A percentile compares a stretch with the other conserved stretches of the same genome.
Evolutionary conservation across 2,888 invertebrate genomes (phyloP).

Genomic region (Beris morrisii): DNA sequence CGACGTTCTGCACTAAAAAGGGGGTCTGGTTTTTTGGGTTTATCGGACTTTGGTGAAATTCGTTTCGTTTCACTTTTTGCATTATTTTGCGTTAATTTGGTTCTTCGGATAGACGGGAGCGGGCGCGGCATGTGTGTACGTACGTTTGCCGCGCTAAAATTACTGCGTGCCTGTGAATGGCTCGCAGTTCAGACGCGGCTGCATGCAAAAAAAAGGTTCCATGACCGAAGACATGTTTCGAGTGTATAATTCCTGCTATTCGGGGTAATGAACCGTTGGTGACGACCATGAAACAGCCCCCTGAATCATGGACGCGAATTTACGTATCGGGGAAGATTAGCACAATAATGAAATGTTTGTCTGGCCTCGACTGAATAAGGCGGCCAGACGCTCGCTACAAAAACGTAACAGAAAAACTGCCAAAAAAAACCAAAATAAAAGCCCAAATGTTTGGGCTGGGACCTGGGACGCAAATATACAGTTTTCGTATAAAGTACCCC

Average conservation of each 20-base stretch:
- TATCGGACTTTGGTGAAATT: constrained; percentile 24
- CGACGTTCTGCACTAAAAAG: constrained; percentile 13
- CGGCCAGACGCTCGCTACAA: constrained; percentile 3
- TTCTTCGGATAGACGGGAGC: background rate
- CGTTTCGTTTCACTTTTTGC: constrained; percentile 20
- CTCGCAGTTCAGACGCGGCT: too few relatives aligned
- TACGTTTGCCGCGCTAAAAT: background rate
- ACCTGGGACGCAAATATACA: too few relatives aligned
- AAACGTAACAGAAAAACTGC: too few relatives aligned
- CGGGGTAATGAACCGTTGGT: constrained; percentile 11
- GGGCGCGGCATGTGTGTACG: background rate
- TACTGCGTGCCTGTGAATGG: constrained; percentile 5
- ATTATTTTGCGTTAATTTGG: constrained; percentile 7
- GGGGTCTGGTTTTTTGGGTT: constrained; percentile 12
- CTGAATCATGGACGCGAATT: constrained; percentile 7
- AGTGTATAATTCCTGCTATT: background rate
- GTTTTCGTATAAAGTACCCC: too few relatives aligned
- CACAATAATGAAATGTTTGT: constrained; percentile 21
- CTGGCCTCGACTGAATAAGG: background rate
- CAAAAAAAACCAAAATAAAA: too few relatives aligned
- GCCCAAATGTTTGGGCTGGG: too few relatives aligned
- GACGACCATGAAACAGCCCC: constrained; percentile 25
- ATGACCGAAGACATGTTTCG: background rate
- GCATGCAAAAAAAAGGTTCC: background rate
- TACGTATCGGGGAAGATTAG: constrained; percentile 16